These are phyloP conservation scores for Drosophila navojoa DNA, from an alignment of 1,140 invertebrate species.

Conservation along the genomic window DNA sequence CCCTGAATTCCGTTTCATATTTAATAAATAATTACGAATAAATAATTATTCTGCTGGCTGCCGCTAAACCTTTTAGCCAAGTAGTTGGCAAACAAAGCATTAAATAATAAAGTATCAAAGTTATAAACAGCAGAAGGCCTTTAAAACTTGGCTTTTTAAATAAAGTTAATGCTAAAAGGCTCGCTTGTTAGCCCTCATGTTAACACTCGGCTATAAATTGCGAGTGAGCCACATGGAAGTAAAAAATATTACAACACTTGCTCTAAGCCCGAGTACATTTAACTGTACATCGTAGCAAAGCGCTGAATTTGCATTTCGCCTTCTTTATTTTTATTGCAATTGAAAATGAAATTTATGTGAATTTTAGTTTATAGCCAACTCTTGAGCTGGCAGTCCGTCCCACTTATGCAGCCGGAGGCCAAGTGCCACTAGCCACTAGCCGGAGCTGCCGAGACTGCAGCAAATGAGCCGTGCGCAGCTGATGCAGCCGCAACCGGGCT, in stretches of 20 bases:
- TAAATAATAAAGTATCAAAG: no score
- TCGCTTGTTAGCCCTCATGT: slow-evolving; percentile 16
- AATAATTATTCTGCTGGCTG: no score
- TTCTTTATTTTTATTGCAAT: slow-evolving; percentile 5
- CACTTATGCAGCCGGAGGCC: slow-evolving; percentile 15
- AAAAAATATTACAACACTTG: slow-evolving; percentile 1
- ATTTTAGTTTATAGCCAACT: slow-evolving; percentile 64
- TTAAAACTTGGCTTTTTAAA: not conserved
- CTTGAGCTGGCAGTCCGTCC: slow-evolving; percentile 17
- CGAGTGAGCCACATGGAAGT: not conserved
- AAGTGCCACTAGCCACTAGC: slow-evolving; percentile 14
- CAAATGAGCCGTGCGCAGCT: slow-evolving; percentile 65
- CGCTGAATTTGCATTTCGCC: slow-evolving; percentile 51
- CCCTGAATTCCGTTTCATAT: no score
- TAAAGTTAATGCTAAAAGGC: slow-evolving; percentile 4
- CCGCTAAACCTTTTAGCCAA: no score
- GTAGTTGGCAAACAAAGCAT: no score
- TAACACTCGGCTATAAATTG: slow-evolving; percentile 34
- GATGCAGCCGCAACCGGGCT: slow-evolving; percentile 10
- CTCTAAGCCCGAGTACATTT: slow-evolving; percentile 44
- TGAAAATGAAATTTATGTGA: slow-evolving; percentile 60
- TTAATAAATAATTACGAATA: no score
- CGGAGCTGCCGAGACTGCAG: slow-evolving; percentile 6
- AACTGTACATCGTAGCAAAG: slow-evolving; percentile 56
- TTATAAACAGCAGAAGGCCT: no score